Base-by-base conservation (phyloP, 2,797 vertebrate species). In the Brotogeris chrysoptera region DNA sequence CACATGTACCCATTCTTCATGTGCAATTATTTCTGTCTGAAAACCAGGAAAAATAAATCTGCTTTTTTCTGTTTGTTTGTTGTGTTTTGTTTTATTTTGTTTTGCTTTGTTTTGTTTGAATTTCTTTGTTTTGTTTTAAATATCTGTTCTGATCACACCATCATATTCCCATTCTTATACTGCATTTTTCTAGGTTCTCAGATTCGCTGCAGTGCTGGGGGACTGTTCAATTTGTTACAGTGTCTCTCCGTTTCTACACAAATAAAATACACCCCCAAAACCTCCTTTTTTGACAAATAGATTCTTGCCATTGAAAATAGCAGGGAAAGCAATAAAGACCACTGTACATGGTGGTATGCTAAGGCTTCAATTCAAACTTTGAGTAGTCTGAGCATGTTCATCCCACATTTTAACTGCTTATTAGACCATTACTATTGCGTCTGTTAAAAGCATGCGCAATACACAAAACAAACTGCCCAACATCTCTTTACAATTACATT, bases 401-500 rank as follows among this genome's bases (percentile, higher is more conserved):
- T 61, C 63, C 57, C 87, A 47, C 52, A 52, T 32, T 77, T 86
- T 63, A 77, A 78, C 71, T 89, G 64, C 80, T 94, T 93, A 80
- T 92, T 78, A 88, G 44, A 86, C 68, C 85, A 52, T 78, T 88
- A 71, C 41, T 64, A 49, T 73, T 25, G 7, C 68, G 73, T 81
- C 87, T 91, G 82, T 55, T 77, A 86, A 84, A 94, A 81, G 38
- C 68, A 72, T 24, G n/a, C 65, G 57, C 60, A 68, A 49, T 21
- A 65, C 24, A 10, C 46, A 89, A 80, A 95, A 64, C 68, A 80
- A 93, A 84, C 68, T 87, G 80, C 71, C 60, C 89, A 85, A 85
- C 15, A 27, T 90, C 73, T 82, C 73, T 68, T 86, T 91, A 38
- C 50, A 86, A 79, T 81, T 65, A 24, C 16, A 6, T 73, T 69